Evolutionary conservation across 2,888 invertebrate species (phyloP), one percentile per base, ranked within the genome.

Genomic region (Hecatera dysodea): DNA sequence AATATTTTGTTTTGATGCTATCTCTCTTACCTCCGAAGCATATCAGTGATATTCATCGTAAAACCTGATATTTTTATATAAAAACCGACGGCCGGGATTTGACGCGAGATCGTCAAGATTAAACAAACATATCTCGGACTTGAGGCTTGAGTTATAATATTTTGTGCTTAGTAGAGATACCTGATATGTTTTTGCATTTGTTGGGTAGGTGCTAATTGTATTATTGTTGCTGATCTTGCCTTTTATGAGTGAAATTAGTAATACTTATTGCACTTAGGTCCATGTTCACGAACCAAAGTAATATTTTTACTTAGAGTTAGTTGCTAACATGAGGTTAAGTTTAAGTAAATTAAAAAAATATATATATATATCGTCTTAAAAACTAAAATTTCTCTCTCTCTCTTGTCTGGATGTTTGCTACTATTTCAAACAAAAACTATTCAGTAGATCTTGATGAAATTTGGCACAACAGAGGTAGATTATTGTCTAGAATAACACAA

Each of bases 31-130:
- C 82, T 84, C 83, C 72, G 78, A 81, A 85, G 83, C 76, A 73
- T 78, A 82, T 77, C 78, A 72, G 69, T 82, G 89, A 91, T 90
- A 86, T 67, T 63, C 71, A 91, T 91, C 91, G 80, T 75, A 87
- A 80, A 91, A 91, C 91, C 85, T 89, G 91, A 91, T 89, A 89
- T 89, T 89, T 79, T 87, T 87, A 85, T 85, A 87, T 79, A 80
- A 86, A 84, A 80, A 75, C 78, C 77, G 69, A 76, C 67, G 68
- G 75, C 57, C 67, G 66, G 68, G 65, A 79, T 83, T 83, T 71
- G 70, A 82, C 66, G 67, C 72, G 67, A 82, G 82, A 87, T 86
- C 72, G 62, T 67, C 29, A 64, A 75, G 82, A 84, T 82, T 82
- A 75, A 76, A 78, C 63, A 65, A 59, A 59, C 44, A 60, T 70